phyloP scores from a whole-genome alignment of 2,888 invertebrate species.

The Gari tellinella region DNA sequence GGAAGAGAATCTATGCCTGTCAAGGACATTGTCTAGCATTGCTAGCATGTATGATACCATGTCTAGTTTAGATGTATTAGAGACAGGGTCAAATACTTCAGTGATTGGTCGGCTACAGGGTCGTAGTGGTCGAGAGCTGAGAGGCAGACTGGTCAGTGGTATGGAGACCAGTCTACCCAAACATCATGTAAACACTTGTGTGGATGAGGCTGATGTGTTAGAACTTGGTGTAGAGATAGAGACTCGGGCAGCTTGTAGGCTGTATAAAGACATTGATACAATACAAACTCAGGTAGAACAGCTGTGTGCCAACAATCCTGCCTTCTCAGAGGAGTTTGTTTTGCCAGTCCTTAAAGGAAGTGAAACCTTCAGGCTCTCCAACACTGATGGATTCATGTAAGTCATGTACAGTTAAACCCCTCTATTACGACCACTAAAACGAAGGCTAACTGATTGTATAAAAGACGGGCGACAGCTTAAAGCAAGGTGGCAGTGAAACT shows the following conservation, averaged over 20 bases:
- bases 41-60: conserved; percentile 66
- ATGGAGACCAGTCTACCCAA: conserved; percentile 28
- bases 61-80: conserved; percentile 60
- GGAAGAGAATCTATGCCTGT: conserved; percentile 6
- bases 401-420: too few relatives aligned
- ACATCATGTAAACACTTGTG: conserved; percentile 8
- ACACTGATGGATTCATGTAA: conserved; percentile 12
- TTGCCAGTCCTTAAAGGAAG: conserved; percentile 51
- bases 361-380: conserved; percentile 40
- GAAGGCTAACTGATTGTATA: too few relatives aligned
- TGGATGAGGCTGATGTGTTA: conserved; percentile 14
- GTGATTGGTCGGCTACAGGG: conserved; percentile 13
- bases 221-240: background rate
- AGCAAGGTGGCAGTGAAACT: too few relatives aligned
- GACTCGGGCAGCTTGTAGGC: conserved; percentile 5
- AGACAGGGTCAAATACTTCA: conserved; percentile 31
- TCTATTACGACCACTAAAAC: too few relatives aligned
- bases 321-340: conserved; percentile 28
- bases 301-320: conserved; percentile 13
- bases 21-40: conserved; percentile 51
- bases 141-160: conserved; percentile 36
- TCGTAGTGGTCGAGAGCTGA: conserved; percentile 2
- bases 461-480: too few relatives aligned
- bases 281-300: conserved; percentile 27
- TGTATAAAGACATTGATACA: background rate